These are phyloP conservation scores for Drosophila paramelanica DNA, from an alignment of 2,888 invertebrate genomes.

Conservation along the genomic window DNA sequence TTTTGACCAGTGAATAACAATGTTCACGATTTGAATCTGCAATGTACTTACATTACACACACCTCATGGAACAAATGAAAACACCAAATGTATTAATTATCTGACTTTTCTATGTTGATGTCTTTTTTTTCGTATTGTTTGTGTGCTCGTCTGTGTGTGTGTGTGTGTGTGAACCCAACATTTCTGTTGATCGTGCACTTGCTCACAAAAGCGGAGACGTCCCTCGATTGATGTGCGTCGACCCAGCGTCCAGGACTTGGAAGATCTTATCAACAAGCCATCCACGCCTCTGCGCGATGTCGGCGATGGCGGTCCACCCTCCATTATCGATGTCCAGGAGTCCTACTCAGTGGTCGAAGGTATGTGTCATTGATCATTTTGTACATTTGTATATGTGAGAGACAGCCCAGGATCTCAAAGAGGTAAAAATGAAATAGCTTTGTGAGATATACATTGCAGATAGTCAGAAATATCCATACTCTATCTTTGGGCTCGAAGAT, in stretches of 20 bases:
- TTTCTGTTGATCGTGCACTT: conserved; percentile 22
- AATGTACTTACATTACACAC: conserved; percentile 9
- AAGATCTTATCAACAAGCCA: conserved; percentile 95
- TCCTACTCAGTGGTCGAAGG: conserved; percentile 99
- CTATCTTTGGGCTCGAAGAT: too few relatives aligned
- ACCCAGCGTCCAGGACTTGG: conserved; percentile 95
- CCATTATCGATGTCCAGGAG: conserved; percentile 96
- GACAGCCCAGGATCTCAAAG: too few relatives aligned
- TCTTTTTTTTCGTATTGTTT: not conserved
- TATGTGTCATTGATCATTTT: conserved; percentile 82
- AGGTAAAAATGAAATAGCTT: too few relatives aligned
- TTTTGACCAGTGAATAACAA: conserved; percentile 25
- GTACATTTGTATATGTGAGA: too few relatives aligned
- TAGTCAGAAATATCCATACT: too few relatives aligned
- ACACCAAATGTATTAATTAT: not conserved
- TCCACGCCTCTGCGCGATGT: conserved; percentile 93
- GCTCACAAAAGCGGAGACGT: conserved; percentile 89
- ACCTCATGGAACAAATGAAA: not conserved
- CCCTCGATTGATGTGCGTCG: conserved; percentile 96
- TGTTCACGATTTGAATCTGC: conserved; percentile 17
- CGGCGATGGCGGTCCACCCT: conserved; percentile 93
- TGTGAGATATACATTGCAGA: too few relatives aligned
- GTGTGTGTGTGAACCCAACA: conserved; percentile 17
- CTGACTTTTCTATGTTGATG: conserved; percentile 12
- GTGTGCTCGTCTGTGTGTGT: not conserved